These are phyloP conservation scores for Subacronicta megacephala DNA, from an alignment of 2,888 invertebrate genomes.

Conservation along the genomic window DNA sequence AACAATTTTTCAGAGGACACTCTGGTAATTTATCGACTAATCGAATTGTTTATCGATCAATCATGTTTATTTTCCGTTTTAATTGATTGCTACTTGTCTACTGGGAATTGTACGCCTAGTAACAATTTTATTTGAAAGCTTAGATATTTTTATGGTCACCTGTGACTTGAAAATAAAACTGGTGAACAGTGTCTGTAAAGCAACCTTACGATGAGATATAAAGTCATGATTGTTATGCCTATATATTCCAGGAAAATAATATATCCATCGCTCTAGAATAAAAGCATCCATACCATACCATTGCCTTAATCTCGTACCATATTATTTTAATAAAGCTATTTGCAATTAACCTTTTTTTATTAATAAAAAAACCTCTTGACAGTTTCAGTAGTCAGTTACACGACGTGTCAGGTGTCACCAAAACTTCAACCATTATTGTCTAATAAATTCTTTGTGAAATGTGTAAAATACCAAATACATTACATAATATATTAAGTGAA, in stretches of 20 bases:
- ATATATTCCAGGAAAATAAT: too few relatives aligned
- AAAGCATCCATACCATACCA: too few relatives aligned
- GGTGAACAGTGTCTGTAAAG: too few relatives aligned
- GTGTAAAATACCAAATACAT: neutral
- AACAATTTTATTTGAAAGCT: conserved; percentile 35
- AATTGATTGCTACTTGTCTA: conserved; percentile 56
- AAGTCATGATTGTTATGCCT: too few relatives aligned
- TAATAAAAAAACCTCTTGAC: neutral
- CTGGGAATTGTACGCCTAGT: conserved; percentile 28
- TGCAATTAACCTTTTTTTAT: neutral
- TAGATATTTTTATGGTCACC: too few relatives aligned
- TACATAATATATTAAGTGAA: neutral
- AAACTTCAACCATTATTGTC: neutral
- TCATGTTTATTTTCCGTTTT: conserved; percentile 57
- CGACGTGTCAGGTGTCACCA: neutral
- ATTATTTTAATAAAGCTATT: too few relatives aligned
- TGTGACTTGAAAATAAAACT: too few relatives aligned
- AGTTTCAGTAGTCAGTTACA: neutral
- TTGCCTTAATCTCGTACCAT: too few relatives aligned
- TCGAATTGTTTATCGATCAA: conserved; percentile 59
- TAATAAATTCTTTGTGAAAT: conserved; percentile 9
- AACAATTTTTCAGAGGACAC: conserved; percentile 32
- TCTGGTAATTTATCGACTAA: conserved; percentile 60
- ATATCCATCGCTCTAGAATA: too few relatives aligned
- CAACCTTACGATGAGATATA: too few relatives aligned